Evolutionary conservation across 2,888 invertebrate species (phyloP), one percentile per base, ranked within the genome.

Genomic region (Acleris holmiana): DNA sequence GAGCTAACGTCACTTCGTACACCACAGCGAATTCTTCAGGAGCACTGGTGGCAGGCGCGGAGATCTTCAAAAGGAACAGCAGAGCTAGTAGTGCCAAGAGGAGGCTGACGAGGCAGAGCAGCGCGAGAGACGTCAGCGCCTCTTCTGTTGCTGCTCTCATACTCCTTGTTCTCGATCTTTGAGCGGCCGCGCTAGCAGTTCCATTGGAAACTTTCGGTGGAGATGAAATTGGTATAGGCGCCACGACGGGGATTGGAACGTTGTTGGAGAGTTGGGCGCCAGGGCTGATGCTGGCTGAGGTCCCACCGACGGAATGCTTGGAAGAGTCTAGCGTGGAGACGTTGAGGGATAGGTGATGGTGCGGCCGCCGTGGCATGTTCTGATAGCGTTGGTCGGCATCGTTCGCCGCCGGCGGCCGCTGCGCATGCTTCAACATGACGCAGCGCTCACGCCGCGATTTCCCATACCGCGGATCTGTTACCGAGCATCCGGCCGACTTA

Each of bases 1-100:
- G 93, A 35, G 98, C 98, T 82, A 98, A 93, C 57, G 98, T 98
- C 81, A 98, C 98, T 93, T 98, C 98, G 86, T 97, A 97, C 70
- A 98, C 97, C 75, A 97, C 96, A 67, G 96, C 95, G 82, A 97
- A 97, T 83, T 98, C 97, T 82, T 97, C 97, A 25, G 94, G 90
- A 53, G 94, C 89, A 71, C 94, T 79, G 79, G 93, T 79, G 93
- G 75, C 94, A 84, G 83, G 95, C 69, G 96, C 95, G 13, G 97
- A 96, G 80, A 97, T 97, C 93, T 97, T 96, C 78, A 98, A 91
- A 70, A 98, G 93, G 80, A 98, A 97, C 80, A 98, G 95, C 70
- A 98, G 88, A 56, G 98, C 97, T 65, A 98, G 92, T 74, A 97
- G 89, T 13, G 97, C 97, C 73, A 98, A 92, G 56, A 98, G 90